Percentiles rank a stretch among this genome's conserved stretches.
Evolutionary conservation across 1,140 invertebrate species (phyloP).

Genomic region (Kradibia gibbosae): DNA sequence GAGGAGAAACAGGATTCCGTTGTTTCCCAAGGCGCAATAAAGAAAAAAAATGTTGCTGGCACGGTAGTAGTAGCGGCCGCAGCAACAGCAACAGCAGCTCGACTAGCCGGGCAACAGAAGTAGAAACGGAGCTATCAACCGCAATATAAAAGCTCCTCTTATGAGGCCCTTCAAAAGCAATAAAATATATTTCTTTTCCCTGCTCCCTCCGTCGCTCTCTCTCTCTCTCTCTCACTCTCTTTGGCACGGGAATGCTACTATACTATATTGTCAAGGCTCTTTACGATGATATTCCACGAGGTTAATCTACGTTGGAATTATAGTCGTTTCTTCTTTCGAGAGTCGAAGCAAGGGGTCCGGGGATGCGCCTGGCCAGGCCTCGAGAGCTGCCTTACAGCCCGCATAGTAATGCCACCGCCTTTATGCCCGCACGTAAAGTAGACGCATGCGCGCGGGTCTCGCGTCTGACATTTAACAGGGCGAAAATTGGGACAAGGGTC

Average conservation of each 20-base stretch:
- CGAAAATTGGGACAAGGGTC: conserved; percentile 37
- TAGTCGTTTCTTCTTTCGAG: conserved; percentile 37
- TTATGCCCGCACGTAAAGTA: conserved; percentile 22
- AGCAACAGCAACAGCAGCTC: neutral
- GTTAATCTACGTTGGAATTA: conserved; percentile 49
- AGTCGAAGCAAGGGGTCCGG: neutral
- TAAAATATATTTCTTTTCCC: conserved; percentile 12
- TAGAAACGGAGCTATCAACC: conserved; percentile 39
- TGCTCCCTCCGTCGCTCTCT: neutral
- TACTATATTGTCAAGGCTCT: neutral
- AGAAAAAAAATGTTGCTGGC: conserved; percentile 42
- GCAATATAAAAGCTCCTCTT: conserved; percentile 42
- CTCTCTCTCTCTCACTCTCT: conserved; percentile 13
- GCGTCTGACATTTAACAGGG: neutral
- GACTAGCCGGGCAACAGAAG: conserved; percentile 13
- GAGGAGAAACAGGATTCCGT: conserved; percentile 39
- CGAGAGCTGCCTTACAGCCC: neutral
- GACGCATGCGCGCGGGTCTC: neutral
- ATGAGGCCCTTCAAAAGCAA: conserved; percentile 19
- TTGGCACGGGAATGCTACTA: neutral
- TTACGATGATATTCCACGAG: conserved; percentile 45
- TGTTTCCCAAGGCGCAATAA: conserved; percentile 46
- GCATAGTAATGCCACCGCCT: conserved; percentile 39
- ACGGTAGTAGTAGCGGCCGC: neutral
- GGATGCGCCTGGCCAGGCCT: neutral